Base-by-base conservation (phyloP, 2,888 invertebrate species). In the Linnaemya tessellans region DNA sequence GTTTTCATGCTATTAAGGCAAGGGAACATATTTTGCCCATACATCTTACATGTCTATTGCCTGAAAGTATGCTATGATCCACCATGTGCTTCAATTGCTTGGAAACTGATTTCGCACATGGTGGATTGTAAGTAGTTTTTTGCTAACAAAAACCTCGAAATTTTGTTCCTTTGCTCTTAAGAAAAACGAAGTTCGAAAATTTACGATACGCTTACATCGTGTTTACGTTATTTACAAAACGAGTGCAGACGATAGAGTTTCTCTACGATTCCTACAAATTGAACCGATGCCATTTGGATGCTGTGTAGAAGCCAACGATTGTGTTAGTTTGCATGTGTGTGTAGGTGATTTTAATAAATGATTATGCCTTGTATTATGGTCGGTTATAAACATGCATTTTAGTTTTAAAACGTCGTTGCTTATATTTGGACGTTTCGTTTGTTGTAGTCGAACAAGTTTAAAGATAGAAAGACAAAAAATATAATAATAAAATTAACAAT, bases 361-460 rank as follows among this genome's bases (percentile, higher is more conserved):
- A 74, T 77, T 79, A 80, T 75, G 77, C 54, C 82, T 79, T 80
- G 74, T 87, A 70, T 75, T 65, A 83, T 82, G 86, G 86, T 80
- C 80, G 77, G 83, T 65, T 75, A 80, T 80, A 71, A 82, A 73
- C 77, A 80, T 81, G 82, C 75, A 73, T 84, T 86, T 90, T 88
- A 90, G 90, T 90, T 90, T 89, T 85, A 87, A 87, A 90, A 89
- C 88, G 89, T 86, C 90, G 88, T 88, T 89, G 90, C 88, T 90
- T 88, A 88, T 86, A 89, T 88, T 89, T 89, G 88, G 90, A 89
- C 89, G 89, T 80, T 80, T 84, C 81, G 79, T 80, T 85, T 75
- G 79, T 75, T 85, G 54, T 25, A 35, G 51, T 30, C 15, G 38
- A 75, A 60, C 10, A 74, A 54, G 54, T 51, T 58, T 4, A 73